A percentile compares a stretch with the other conserved stretches of the same genome.
These are phyloP conservation scores for Decapterus maruadsi DNA, from an alignment of 2,797 vertebrate genomes.

Conservation along the genomic window DNA sequence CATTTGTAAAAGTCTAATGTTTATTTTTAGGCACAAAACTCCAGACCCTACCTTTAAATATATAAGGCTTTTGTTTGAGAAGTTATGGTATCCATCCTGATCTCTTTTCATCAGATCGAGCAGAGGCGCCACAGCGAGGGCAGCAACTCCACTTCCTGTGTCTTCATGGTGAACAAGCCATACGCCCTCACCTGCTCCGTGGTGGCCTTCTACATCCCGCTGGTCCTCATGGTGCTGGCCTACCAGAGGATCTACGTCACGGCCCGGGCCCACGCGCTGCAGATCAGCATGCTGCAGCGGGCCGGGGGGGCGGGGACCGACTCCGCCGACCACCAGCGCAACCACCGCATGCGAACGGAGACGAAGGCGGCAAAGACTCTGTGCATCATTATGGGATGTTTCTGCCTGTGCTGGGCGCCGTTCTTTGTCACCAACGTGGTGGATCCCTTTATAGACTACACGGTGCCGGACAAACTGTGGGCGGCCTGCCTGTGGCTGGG, in stretches of 20 bases:
- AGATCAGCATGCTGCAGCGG: slow-evolving; percentile 94
- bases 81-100: neutral
- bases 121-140: slow-evolving; percentile 87
- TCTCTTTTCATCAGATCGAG: slow-evolving; percentile 87
- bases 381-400: slow-evolving; percentile 99
- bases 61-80: no score
- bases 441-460: slow-evolving; percentile 97
- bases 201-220: slow-evolving; percentile 99
- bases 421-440: slow-evolving; percentile 98
- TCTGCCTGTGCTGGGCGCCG: slow-evolving; percentile 99
- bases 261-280: slow-evolving; percentile 92
- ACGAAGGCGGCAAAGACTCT: slow-evolving; percentile 98
- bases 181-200: slow-evolving; percentile 98
- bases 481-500: slow-evolving; percentile 97
- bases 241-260: slow-evolving; percentile 99
- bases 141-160: slow-evolving; percentile 93
- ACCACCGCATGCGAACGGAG: slow-evolving; percentile 96
- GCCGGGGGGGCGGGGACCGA: slow-evolving; percentile 86
- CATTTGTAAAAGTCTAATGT: no score
- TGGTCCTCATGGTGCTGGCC: slow-evolving; percentile 97
- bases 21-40: no score
- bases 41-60: no score
- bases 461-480: slow-evolving; percentile 94
- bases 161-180: slow-evolving; percentile 99
- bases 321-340: slow-evolving; percentile 91